Base-by-base conservation (phyloP, 2,797 vertebrate species). In the Zenarchopterus dispar region DNA sequence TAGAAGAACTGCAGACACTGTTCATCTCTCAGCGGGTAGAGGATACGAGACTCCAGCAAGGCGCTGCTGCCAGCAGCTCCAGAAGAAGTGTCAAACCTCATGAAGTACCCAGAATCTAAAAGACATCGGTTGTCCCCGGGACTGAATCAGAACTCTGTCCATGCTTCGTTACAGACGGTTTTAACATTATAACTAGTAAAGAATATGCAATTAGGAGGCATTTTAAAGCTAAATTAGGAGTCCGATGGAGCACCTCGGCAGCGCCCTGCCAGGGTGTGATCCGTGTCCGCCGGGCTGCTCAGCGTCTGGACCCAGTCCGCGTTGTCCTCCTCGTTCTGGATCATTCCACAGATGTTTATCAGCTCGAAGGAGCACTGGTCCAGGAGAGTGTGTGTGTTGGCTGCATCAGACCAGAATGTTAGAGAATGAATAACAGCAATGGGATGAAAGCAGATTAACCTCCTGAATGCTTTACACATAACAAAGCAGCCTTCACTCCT, bases 1-100 rank as follows among this genome's bases (percentile, higher is more conserved):
- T 96, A 97, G 89, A 96, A 98, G 81, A 98, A 97, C 78, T 97
- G 93, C 54, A 98, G 92, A 49, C 97, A 98, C 79, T 97, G 96
- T 39, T 94, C 80, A 5, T 75, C 89, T 78, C 93, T 94, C 70
- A 90, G 94, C 1, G 96, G 96, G 49, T 95, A 96, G 21, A 97
- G 94, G 71, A 97, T 94, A 13, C 95, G 91, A 4, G 96, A 97
- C 84, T 97, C 95, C 42, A 98, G 82, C 62, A 95, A 1, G 18
- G 95, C 94, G 2, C 86, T 93, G 55, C 78, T 88, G 21, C 89
- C 91, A 6, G 2, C 53, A 0, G 0, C 2, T 13, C 93, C 94
- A 0, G 67, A 70, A 5, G 79, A 86, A 0, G 93, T 94, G 71
- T 75, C 28, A 19, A 97, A 95, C 72, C 87, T 82, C 96, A 97